Base-by-base conservation (phyloP, 1,140 invertebrate genomes). In the Wiebesia pumilae region DNA sequence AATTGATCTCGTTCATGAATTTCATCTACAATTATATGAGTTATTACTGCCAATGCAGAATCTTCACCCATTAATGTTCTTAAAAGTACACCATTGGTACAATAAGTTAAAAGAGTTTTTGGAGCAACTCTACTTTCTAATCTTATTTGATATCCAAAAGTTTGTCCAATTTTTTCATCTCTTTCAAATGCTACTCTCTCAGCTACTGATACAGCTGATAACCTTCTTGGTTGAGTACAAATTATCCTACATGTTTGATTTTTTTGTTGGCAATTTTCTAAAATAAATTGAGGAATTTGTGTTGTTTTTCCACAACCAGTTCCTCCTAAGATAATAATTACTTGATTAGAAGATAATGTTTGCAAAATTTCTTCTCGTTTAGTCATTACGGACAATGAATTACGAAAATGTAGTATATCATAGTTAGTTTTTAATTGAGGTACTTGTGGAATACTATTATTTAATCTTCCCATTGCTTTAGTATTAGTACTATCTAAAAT, bases 71-170 rank as follows among this genome's bases (percentile, higher is more conserved):
- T 98, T 43, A 99, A 93, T 6, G 97, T 98, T 75, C 98, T 93
- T 33, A 99, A 94, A 58, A 99, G 94, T 30, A 99, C 97, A 3
- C 98, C 98, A 93, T 97, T 98, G 24, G 98, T 99, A 90, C 98
- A 99, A 92, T 98, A 99, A 0, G 97, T 98, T 71, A 99, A 93
- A 14, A 98, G 94, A 0, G 98, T 98, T 90, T 97, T 96, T 0
- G 96, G 95, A 71, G 97, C 97, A 16, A 97, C 95, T 89, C 97
- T 94, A 21, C 96, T 97, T 91, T 98, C 98, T 83, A 98, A 93
- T 71, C 98, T 95, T 88, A 99, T 98, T 92, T 99, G 98, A 93
- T 99, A 99, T 19, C 98, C 98, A 35, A 99, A 96, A 0, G 97
- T 97, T 88, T 96, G 95, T 0, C 98, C 98, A 81, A 98, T 94